Base-by-base conservation (phyloP, 2,888 invertebrate species). In the Euphydryas editha region DNA sequence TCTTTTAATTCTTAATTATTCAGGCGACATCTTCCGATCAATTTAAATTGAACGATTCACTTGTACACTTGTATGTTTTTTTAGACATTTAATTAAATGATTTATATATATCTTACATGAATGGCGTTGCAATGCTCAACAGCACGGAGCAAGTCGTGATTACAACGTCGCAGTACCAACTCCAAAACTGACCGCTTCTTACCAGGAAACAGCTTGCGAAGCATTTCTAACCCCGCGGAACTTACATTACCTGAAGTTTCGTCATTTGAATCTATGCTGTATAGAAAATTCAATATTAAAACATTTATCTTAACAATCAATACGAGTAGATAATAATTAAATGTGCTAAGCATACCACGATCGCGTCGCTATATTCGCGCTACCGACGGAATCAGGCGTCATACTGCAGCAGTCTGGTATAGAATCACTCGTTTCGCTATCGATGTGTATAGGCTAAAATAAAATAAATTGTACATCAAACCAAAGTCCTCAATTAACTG, bases 101-200 rank as follows among this genome's bases (percentile, higher is more conserved):
- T 30, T 7, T 30, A 2, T 30, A 30, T 4, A 2, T 30, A 30
- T 7, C 42, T 54, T 68, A 92, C 91, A 67, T 88, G 89, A 13
- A 88, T 87, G 46, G 86, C 86, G 69, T 95, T 94, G 80, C 98
- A 97, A 79, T 98, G 97, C 81, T 98, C 98, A 62, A 98, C 97
- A 8, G 98, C 97, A 76, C 97, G 97, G 15, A 98, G 94, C 57
- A 99, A 88, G 82, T 99, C 98, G 73, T 98, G 97, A 81, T 97
- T 98, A 84, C 98, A 98, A 42, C 98, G 95, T 73, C 98, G 96
- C 54, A 99, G 91, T n/a, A 98, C 97, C 73, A 98, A 90, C 82
- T 99, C 98, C 59, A 99, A 88, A 1, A 98, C 98, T 0, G 97
- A 95, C 1, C 96, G 93, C 82, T 98, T 97, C 78, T 98, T 96